Evolutionary conservation across 2,888 invertebrate genomes (phyloP).

Genomic region (Aplocera efformata): DNA sequence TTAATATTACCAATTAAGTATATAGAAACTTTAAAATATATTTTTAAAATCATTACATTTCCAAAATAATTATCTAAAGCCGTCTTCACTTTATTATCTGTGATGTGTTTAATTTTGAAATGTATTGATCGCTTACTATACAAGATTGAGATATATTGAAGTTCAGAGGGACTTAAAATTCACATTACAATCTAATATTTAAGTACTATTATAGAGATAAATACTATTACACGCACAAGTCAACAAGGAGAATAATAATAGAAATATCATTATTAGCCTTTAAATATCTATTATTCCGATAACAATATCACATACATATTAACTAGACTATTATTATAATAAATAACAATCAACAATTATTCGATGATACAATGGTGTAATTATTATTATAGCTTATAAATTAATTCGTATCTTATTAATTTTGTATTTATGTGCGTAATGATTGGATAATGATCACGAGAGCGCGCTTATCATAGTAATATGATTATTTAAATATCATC

Average conservation of each 20-base stretch:
- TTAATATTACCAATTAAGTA: too few relatives aligned
- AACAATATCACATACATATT: slow-evolving; percentile 78
- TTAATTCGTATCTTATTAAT: slow-evolving; percentile 60
- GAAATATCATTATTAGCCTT: slow-evolving; percentile 61
- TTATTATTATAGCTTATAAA: slow-evolving; percentile 57
- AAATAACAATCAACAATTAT: slow-evolving; percentile 75
- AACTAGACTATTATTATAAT: slow-evolving; percentile 68
- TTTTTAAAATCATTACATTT: too few relatives aligned
- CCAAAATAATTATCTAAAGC: too few relatives aligned
- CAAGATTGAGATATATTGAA: slow-evolving; percentile 1
- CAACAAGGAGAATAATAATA: slow-evolving; percentile 74
- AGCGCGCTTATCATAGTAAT: slow-evolving; percentile 35
- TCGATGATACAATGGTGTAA: slow-evolving; percentile 70
- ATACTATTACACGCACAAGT: slow-evolving; percentile 70
- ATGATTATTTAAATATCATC: slow-evolving; percentile 31
- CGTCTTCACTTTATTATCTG: neutral
- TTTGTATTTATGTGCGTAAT: slow-evolving; percentile 62
- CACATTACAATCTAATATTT: slow-evolving; percentile 14
- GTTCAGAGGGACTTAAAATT: slow-evolving; percentile 13
- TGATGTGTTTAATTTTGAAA: slow-evolving; percentile 5
- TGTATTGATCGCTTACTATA: neutral
- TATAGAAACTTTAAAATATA: too few relatives aligned
- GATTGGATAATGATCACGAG: slow-evolving; percentile 57
- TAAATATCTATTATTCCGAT: slow-evolving; percentile 74
- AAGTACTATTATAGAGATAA: slow-evolving; percentile 34